Evolutionary conservation across 2,797 vertebrate genomes (phyloP), one percentile per base, ranked within the genome.

Genomic region (Silurus aristotelis): DNA sequence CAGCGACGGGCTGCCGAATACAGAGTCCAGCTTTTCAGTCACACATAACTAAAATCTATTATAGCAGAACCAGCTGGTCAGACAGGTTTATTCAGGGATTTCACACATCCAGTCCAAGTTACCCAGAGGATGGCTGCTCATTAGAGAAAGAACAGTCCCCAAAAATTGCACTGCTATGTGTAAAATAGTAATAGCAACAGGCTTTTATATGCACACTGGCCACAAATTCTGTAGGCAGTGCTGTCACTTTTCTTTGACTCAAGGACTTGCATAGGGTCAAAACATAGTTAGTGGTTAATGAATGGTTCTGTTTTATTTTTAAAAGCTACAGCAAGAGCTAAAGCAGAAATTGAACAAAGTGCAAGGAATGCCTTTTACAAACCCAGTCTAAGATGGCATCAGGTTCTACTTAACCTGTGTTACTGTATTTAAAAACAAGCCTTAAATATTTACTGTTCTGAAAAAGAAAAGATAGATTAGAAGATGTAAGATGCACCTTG

Each of bases 1-100:
- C 77, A 77, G 61, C 68, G 78, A 84, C 73, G 55, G 67, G 79
- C 79, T 82, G 66, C 83, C 73, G 83, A 83, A 86, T 60, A 72
- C 60, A 81, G 46, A 73, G 60, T 58, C 27, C 2, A 85, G 70
- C 70, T 75, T 63, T 68, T 83, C 72, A 52, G 72, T 86, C 80
- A 63, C 71, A 70, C 31, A 66, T 73, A 25, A 43, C 52, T 80
- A 38, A 81, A 79, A 71, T 80, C 68, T 73, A 85, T 79, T 43
- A 84, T 48, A 82, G 82, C 66, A 77, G 64, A 85, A 79, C 82
- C 58, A 22, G 75, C 68, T 48, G 15, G 31, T 60, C 56, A 3
- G 55, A 19, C 27, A 43, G 48, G 27, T 86, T 86, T 77, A 61
- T 46, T 67, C 27, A 48, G 52, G 61, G 72, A 9, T 77, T 66